Conservation (phyloP, 2,888 invertebrate genomes). For the Meta bourneti region DNA sequence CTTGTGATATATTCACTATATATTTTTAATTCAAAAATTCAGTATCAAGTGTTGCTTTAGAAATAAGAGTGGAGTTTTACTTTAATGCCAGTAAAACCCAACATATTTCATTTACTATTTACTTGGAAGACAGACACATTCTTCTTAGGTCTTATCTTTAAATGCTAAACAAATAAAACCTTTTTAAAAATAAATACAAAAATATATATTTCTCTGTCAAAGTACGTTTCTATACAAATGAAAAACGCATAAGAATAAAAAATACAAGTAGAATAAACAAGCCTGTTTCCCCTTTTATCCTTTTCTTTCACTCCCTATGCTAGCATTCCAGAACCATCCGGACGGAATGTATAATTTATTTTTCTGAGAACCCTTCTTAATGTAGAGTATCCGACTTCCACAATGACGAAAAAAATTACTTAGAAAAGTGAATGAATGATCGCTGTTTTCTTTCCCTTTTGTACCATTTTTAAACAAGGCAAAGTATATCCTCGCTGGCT, state of each 20-base stretch:
- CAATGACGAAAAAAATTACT: slow-evolving; percentile 48
- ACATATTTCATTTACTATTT: background rate
- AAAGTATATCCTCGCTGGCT: background rate
- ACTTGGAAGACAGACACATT: background rate
- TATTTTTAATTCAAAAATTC: no score
- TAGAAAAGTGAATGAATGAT: slow-evolving; percentile 42
- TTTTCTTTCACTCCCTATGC: background rate
- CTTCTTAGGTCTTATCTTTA: background rate
- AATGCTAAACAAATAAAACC: slow-evolving; percentile 8
- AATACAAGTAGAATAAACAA: background rate
- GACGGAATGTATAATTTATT: slow-evolving; percentile 62
- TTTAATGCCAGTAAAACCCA: background rate
- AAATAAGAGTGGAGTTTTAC: background rate
- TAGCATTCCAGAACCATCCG: slow-evolving; percentile 31
- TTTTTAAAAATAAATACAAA: slow-evolving; percentile 12
- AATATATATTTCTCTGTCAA: slow-evolving; percentile 6
- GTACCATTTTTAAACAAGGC: slow-evolving; percentile 26
- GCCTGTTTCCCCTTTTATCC: background rate
- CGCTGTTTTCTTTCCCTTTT: slow-evolving; percentile 27
- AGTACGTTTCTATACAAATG: slow-evolving; percentile 25
- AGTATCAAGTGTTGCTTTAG: no score
- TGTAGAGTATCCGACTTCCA: slow-evolving; percentile 13
- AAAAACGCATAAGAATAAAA: slow-evolving; percentile 33
- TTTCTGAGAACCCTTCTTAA: slow-evolving; percentile 15
- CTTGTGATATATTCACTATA: no score